Evolutionary conservation across 2,888 invertebrate species (phyloP).

Genomic region (Cheilosia vernalis): DNA sequence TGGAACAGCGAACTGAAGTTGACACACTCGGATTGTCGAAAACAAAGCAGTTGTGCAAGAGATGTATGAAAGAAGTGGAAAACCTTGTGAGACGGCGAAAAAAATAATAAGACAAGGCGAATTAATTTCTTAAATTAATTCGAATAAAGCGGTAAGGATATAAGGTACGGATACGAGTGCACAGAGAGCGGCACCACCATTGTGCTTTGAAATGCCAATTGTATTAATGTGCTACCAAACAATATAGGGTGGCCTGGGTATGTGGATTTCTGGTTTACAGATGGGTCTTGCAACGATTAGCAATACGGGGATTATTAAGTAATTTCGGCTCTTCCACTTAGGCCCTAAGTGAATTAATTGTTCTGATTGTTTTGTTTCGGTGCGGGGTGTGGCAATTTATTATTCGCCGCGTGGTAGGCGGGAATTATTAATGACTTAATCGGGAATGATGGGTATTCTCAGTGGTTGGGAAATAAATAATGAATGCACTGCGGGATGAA

Average conservation of each 20-base stretch:
- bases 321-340: conserved; percentile 61
- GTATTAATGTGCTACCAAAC: conserved; percentile 63
- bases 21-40: conserved; percentile 61
- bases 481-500: background rate
- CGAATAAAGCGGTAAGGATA: conserved; percentile 19
- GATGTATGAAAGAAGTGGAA: conserved; percentile 13
- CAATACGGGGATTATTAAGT: conserved; percentile 62
- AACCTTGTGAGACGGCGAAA: conserved; percentile 11
- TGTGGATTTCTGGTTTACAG: conserved; percentile 34
- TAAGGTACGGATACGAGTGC: background rate
- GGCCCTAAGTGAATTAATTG: conserved; percentile 61
- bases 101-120: conserved; percentile 48
- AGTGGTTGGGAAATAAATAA: background rate
- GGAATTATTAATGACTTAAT: conserved; percentile 66
- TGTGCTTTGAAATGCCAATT: conserved; percentile 26
- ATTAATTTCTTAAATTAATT: conserved; percentile 71
- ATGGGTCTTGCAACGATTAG: conserved; percentile 44
- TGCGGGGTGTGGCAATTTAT: conserved; percentile 45
- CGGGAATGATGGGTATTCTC: conserved; percentile 45
- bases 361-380: conserved; percentile 51
- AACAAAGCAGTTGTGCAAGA: conserved; percentile 41
- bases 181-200: conserved; percentile 16
- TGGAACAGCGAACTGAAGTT: conserved; percentile 68
- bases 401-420: conserved; percentile 46
- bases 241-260: conserved; percentile 53